Conservation (phyloP, 1,140 invertebrate genomes). For the Listronotus oregonensis region DNA sequence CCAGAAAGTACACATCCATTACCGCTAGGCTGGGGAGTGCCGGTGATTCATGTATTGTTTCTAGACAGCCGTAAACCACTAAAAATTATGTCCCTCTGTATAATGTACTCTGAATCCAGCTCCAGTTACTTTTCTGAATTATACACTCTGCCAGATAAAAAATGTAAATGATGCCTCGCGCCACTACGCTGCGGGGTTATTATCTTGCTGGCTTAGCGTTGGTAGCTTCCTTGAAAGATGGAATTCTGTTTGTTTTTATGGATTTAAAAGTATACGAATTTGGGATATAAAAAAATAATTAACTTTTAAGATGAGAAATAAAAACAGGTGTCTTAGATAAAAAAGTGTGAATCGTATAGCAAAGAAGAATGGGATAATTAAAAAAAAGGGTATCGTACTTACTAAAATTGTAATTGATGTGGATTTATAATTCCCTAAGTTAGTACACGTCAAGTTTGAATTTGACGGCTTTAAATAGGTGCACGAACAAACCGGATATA, state of each 20-base stretch:
- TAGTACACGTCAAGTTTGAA: too few species aligned
- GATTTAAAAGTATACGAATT: slow-evolving; percentile 14
- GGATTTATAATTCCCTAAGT: too few species aligned
- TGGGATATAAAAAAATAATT: slow-evolving; percentile 10
- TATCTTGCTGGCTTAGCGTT: slow-evolving; percentile 33
- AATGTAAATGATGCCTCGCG: slow-evolving; percentile 47
- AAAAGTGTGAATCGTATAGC: too few species aligned
- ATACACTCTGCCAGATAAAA: slow-evolving; percentile 47
- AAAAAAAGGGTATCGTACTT: too few species aligned
- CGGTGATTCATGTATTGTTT: slow-evolving; percentile 56
- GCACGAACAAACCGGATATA: too few species aligned
- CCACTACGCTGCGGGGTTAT: slow-evolving; percentile 38
- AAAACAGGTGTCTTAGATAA: not conserved
- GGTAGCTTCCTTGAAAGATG: slow-evolving; percentile 28
- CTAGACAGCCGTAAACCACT: slow-evolving; percentile 53
- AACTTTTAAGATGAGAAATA: not conserved
- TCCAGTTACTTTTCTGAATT: slow-evolving; percentile 47
- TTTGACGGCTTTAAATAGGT: too few species aligned
- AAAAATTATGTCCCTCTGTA: slow-evolving; percentile 54
- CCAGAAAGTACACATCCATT: slow-evolving; percentile 55
- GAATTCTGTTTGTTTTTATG: slow-evolving; percentile 28
- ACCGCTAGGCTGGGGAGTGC: slow-evolving; percentile 41
- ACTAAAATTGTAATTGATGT: too few species aligned
- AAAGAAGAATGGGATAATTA: too few species aligned
- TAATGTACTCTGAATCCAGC: slow-evolving; percentile 46